Conservation (phyloP, 1,140 invertebrate species). For the Heterodera carotae region DNA sequence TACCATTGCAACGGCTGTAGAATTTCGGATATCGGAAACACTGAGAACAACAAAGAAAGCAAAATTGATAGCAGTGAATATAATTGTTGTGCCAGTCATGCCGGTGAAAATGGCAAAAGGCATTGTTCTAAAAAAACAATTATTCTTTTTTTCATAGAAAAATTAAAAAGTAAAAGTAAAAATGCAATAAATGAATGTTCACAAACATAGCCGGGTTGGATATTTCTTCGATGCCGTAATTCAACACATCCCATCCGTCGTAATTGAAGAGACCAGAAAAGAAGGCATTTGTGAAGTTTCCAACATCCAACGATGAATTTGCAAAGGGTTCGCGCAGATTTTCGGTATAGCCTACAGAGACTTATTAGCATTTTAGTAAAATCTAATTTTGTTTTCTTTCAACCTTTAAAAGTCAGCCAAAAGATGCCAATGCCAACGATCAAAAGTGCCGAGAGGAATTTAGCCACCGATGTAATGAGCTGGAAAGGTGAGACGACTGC, state of each 20-base stretch:
- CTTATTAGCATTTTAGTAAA: neutral
- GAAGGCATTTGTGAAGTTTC: constrained; percentile 35
- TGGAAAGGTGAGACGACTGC: constrained; percentile 53
- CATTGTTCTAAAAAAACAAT: constrained; percentile 50
- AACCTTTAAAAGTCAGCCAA: constrained; percentile 43
- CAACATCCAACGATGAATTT: constrained; percentile 19
- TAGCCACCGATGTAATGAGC: constrained; percentile 50
- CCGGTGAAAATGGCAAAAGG: constrained; percentile 55
- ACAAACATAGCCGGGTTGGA: constrained; percentile 49
- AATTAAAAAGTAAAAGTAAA: no score
- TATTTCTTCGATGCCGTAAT: constrained; percentile 56
- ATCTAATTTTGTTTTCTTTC: neutral
- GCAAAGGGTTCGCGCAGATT: constrained; percentile 30
- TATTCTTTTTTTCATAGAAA: no score
- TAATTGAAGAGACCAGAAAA: constrained; percentile 53
- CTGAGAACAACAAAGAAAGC: constrained; percentile 52
- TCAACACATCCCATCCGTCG: constrained; percentile 57
- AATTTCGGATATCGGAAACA: constrained; percentile 33
- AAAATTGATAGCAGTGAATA: constrained; percentile 51
- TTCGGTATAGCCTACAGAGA: neutral
- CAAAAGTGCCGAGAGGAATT: constrained; percentile 49
- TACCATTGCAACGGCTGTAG: constrained; percentile 48
- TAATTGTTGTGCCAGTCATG: constrained; percentile 43
- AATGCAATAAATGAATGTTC: no score
- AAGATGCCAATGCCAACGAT: constrained; percentile 55